These are phyloP conservation scores for Aleadryas rufinucha DNA, from an alignment of 2,113 vertebrate species.

Conservation along the genomic window DNA sequence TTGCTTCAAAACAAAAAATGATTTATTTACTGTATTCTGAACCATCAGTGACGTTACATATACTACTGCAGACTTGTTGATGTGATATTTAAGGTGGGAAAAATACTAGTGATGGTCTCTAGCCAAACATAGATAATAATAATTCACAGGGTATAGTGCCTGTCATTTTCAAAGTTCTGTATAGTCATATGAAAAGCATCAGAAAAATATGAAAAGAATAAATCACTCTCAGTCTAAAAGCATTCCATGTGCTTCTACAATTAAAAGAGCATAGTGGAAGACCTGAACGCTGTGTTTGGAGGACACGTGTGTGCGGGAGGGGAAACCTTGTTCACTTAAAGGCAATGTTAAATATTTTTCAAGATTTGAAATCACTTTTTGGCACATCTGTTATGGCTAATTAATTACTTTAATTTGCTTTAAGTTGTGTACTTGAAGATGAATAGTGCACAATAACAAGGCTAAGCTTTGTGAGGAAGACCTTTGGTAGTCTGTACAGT, in stretches of 20 bases:
- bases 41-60: neutral
- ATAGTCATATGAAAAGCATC: slow-evolving; percentile 11
- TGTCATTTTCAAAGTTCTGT: neutral
- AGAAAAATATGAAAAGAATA: neutral
- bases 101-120: neutral
- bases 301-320: fast-evolving
- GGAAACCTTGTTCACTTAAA: slow-evolving; percentile 29
- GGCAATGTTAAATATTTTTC: slow-evolving; percentile 62
- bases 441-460: slow-evolving; percentile 70
- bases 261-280: slow-evolving; percentile 23
- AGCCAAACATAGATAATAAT: neutral
- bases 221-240: neutral
- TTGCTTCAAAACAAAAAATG: neutral
- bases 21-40: neutral
- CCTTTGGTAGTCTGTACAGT: slow-evolving; percentile 76
- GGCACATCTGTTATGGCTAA: slow-evolving; percentile 73
- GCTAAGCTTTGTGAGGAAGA: slow-evolving; percentile 72
- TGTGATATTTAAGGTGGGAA: neutral
- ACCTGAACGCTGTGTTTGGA: neutral
- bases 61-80: neutral
- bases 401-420: slow-evolving; percentile 79
- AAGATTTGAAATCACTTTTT: slow-evolving; percentile 72
- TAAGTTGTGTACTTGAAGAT: slow-evolving; percentile 73
- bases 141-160: neutral
- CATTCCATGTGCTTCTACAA: slow-evolving; percentile 33